Conservation (phyloP, 2,113 vertebrate genomes). For the Pelusios castaneus region DNA sequence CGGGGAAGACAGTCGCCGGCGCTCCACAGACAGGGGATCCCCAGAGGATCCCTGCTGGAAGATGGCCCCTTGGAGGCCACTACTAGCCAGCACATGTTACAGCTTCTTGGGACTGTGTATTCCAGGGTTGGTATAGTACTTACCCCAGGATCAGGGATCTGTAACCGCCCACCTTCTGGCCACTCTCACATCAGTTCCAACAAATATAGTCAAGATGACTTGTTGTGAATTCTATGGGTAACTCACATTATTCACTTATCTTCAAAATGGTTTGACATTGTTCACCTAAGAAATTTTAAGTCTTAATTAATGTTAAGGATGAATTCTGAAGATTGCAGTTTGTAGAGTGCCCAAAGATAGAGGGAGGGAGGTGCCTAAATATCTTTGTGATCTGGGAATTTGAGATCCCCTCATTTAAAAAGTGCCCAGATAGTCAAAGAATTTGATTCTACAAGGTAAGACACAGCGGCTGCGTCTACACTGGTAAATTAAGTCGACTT, state of each 20-base stretch:
- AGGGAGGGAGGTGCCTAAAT: neutral
- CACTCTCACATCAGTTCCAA: neutral
- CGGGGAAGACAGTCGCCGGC: too few relatives aligned
- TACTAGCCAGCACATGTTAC: neutral
- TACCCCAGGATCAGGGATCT: neutral
- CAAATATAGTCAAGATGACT: neutral
- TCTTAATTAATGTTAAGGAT: neutral
- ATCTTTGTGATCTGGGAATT: neutral
- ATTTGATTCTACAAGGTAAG: too few relatives aligned
- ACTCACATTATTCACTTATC: neutral
- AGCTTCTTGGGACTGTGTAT: fast-evolving
- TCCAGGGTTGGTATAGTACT: neutral
- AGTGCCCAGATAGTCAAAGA: too few relatives aligned
- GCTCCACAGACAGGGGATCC: too few relatives aligned
- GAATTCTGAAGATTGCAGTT: neutral
- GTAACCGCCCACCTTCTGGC: neutral
- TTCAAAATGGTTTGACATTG: neutral
- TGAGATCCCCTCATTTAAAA: neutral
- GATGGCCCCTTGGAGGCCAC: neutral
- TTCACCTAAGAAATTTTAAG: neutral
- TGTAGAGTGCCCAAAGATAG: neutral
- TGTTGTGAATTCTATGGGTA: neutral
- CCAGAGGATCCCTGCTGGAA: neutral
- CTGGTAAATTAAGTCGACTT: too few relatives aligned
- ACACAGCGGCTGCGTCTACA: too few relatives aligned